These are phyloP conservation scores for Papilio xuthus DNA, from an alignment of 1,140 invertebrate genomes.

Conservation along the genomic window DNA sequence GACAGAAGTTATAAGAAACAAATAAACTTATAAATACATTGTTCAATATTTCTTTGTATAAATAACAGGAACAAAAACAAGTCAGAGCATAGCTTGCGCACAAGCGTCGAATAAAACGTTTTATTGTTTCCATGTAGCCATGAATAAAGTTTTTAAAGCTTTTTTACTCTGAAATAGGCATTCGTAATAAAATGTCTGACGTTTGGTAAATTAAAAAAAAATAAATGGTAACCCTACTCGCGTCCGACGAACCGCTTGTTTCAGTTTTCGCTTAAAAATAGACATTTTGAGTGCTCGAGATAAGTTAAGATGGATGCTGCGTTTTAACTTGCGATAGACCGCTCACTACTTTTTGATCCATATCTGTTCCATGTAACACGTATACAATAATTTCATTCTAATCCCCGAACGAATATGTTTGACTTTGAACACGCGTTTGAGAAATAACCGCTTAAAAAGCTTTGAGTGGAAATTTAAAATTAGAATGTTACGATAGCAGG, in stretches of 20 bases:
- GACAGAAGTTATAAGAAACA: constrained; percentile 19
- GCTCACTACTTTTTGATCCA: constrained; percentile 39
- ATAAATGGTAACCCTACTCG: constrained; percentile 36
- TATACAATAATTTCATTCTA: constrained; percentile 36
- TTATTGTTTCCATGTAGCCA: constrained; percentile 39
- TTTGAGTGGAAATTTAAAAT: constrained; percentile 32
- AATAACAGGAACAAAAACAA: constrained; percentile 16
- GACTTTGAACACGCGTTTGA: constrained; percentile 37
- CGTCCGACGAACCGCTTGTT: constrained; percentile 33
- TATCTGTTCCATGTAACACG: constrained; percentile 34
- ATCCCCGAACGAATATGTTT: constrained; percentile 28
- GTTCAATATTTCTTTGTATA: constrained; percentile 9
- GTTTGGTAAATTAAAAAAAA: constrained; percentile 37
- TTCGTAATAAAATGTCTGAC: constrained; percentile 37
- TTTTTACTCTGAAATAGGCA: constrained; percentile 38
- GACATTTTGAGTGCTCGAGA: constrained; percentile 40
- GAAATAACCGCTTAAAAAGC: constrained; percentile 30
- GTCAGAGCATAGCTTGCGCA: constrained; percentile 18
- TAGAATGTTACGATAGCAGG: constrained; percentile 24
- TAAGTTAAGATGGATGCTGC: constrained; percentile 37
- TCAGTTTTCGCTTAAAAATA: constrained; percentile 40
- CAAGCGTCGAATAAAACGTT: constrained; percentile 33
- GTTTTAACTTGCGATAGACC: constrained; percentile 37
- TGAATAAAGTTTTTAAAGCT: constrained; percentile 35
- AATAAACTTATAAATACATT: constrained; percentile 16